phyloP scores from a whole-genome alignment of 2,113 vertebrate genomes.

The Anoura caudifer region DNA sequence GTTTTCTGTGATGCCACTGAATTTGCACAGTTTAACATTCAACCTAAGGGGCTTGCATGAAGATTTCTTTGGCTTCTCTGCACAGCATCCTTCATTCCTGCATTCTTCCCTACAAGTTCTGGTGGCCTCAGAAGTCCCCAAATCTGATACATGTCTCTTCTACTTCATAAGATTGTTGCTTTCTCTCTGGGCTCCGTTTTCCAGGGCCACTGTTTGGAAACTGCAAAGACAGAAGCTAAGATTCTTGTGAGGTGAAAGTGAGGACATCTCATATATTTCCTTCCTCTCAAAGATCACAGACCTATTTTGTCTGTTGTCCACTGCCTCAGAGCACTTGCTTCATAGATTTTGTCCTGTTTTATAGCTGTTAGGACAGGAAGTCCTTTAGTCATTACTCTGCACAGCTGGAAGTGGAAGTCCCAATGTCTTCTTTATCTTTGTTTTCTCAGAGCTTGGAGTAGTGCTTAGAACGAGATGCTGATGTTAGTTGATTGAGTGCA shows the following conservation, averaged over 20 bases:
- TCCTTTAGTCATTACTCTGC: not conserved
- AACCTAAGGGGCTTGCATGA: not conserved
- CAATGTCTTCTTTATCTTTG: not conserved
- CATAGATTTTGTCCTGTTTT: not conserved
- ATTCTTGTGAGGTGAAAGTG: not conserved
- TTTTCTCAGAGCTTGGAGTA: not conserved
- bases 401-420: not conserved
- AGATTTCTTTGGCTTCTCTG: not conserved
- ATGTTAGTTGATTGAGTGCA: not conserved
- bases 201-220: not conserved
- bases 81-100: not conserved
- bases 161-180: not conserved
- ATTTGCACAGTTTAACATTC: not conserved
- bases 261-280: not conserved
- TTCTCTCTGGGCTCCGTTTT: not conserved
- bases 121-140: not conserved
- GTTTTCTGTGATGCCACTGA: not conserved
- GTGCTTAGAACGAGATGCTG: not conserved
- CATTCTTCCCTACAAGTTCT: not conserved
- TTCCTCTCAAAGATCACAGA: not conserved
- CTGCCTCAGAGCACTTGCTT: not conserved
- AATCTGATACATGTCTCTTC: not conserved
- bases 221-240: not conserved
- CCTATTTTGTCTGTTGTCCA: not conserved
- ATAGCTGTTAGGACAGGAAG: not conserved